Percentiles rank a stretch among this genome's conserved stretches.
These are phyloP conservation scores for Cyprinodon tularosa DNA, from an alignment of 2,113 vertebrate genomes.

Conservation along the genomic window DNA sequence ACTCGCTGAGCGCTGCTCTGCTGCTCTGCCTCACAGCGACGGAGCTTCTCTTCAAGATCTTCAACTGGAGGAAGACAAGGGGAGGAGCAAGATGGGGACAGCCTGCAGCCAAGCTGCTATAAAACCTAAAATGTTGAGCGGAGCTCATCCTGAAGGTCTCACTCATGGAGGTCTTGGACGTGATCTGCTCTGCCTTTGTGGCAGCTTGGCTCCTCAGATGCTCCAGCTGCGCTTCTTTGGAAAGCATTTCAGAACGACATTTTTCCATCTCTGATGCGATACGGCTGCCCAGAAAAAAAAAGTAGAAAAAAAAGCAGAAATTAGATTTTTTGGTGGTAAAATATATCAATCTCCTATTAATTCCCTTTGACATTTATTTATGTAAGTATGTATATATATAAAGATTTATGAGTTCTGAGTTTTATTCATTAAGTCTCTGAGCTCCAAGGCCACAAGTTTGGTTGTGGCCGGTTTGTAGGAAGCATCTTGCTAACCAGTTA, in stretches of 20 bases:
- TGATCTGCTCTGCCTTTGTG: conserved; percentile 80
- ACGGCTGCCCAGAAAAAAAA: conserved; percentile 70
- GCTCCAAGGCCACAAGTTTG: too few species aligned
- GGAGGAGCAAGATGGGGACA: neutral
- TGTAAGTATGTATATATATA: too few species aligned
- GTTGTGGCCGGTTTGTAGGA: too few species aligned
- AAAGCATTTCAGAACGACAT: conserved; percentile 80
- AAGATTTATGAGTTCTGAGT: too few species aligned
- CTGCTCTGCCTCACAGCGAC: conserved; percentile 80
- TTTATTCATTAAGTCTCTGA: too few species aligned
- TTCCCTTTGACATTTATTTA: too few species aligned
- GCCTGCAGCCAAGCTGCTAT: neutral
- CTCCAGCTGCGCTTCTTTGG: conserved; percentile 83
- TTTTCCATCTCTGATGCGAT: conserved; percentile 82
- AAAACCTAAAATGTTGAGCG: too few species aligned
- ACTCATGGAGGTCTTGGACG: conserved; percentile 83
- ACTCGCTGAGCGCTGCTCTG: conserved; percentile 77
- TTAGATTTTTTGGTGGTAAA: too few species aligned
- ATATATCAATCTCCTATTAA: too few species aligned
- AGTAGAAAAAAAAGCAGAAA: too few species aligned
- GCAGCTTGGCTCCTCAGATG: conserved; percentile 80
- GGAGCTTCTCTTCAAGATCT: conserved; percentile 86
- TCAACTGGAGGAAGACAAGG: conserved; percentile 71
- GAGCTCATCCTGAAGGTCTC: neutral
- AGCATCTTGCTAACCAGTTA: too few species aligned